Evolutionary conservation across 2,888 invertebrate genomes (phyloP).

Genomic region (Adela reaumurella): DNA sequence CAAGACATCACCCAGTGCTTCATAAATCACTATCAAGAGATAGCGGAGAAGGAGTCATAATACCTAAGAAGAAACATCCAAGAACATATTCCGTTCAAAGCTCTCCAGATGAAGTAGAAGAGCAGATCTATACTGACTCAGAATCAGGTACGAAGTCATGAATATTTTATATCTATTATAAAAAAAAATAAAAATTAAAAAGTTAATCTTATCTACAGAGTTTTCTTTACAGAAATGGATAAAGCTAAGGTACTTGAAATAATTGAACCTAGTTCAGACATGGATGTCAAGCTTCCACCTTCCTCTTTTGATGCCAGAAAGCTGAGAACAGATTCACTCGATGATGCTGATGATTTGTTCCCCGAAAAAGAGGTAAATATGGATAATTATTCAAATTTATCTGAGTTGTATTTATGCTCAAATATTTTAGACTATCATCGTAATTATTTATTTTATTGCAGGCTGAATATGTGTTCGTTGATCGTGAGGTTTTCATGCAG

Average conservation of each 20-base stretch:
- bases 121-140: constrained; percentile 51
- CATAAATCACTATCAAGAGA: constrained; percentile 47
- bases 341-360: constrained; percentile 47
- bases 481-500: constrained; percentile 1
- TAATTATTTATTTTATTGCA: no score
- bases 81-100: constrained; percentile 51
- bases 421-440: no score
- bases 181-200: neutral
- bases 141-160: constrained; percentile 34
- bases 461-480: neutral
- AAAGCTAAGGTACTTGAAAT: constrained; percentile 52
- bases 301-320: constrained; percentile 46
- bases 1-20: constrained; percentile 36
- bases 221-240: constrained; percentile 38
- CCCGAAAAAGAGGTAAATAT: constrained; percentile 45
- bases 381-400: neutral
- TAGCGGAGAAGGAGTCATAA: constrained; percentile 43
- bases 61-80: constrained; percentile 47
- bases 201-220: no score
- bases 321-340: constrained; percentile 46
- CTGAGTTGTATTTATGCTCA: no score
- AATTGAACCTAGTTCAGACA: constrained; percentile 45
- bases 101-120: constrained; percentile 52
- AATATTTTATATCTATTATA: constrained; percentile 3
- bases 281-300: constrained; percentile 30